Conservation (phyloP, 1,140 invertebrate genomes). For the Ganaspis sp. region DNA sequence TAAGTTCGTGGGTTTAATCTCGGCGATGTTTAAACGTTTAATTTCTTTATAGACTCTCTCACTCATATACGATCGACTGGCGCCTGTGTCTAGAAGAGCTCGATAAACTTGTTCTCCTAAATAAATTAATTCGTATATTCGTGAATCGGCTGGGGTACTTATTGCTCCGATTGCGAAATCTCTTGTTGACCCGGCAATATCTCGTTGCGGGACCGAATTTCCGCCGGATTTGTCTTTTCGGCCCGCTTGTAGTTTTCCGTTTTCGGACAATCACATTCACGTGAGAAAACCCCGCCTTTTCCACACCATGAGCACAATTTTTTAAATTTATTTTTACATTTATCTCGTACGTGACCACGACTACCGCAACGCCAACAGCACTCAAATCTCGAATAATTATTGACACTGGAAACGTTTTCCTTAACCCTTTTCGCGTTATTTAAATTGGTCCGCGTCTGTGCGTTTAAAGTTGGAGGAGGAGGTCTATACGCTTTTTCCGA, state of each 20-base stretch:
- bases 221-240: neutral
- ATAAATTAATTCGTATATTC: neutral
- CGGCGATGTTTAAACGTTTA: neutral
- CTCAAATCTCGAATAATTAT: neutral
- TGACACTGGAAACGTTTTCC: neutral
- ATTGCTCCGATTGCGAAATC: neutral
- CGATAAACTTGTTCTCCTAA: neutral
- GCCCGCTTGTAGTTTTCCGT: conserved; percentile 34
- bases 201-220: neutral
- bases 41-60: neutral
- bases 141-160: neutral
- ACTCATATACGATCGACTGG: neutral
- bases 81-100: conserved; percentile 24
- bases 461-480: neutral
- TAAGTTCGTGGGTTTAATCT: neutral
- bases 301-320: conserved; percentile 42
- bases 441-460: neutral
- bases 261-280: conserved; percentile 22
- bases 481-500: neutral
- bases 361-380: conserved; percentile 39
- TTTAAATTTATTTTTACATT: neutral
- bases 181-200: neutral
- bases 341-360: conserved; percentile 13
- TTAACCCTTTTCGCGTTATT: neutral
- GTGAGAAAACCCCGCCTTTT: neutral